Evolutionary conservation across 1,140 invertebrate species (phyloP), one percentile per base, ranked within the genome.

Genomic region (Drosophila simulans): DNA sequence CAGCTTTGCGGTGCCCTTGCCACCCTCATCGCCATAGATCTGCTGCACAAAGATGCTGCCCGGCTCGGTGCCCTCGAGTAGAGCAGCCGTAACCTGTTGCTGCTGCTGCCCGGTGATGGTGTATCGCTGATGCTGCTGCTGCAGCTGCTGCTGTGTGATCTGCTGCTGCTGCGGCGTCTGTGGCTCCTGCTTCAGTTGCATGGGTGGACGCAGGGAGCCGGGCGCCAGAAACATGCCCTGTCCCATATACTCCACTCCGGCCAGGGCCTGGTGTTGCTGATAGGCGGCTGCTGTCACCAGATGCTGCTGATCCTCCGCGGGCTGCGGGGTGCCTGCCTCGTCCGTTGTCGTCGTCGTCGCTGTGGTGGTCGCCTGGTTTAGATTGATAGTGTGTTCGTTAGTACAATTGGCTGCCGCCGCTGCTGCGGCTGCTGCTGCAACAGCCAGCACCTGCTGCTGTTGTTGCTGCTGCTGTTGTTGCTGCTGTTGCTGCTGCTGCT

Each of bases 371-470:
- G 85, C 83, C 82, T 91, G 90, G 77, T 91, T 91, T 86, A 91
- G 79, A 89, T 92, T 92, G 77, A 91, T 85, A 80, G 78, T 79
- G 75, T 86, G 83, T 77, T 91, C 88, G 71, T 90, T 91, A 90
- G 80, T 90, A 79, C 79, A 85, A 77, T 79, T 88, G 76, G 77
- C 77, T 62, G 77, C 57, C 31, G 59, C 60, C 25, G 79, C 78
- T n/a, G 77, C 75, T 40, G 76, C 71, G 25, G 81, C 80, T 34
- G 78, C 83, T 39, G 77, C 83, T 39, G 77, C 77, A 58, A 74
- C 77, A 35, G 77, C 76, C 11, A 83, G 70, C 54, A 77, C 78
- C 48, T 80, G 77, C 84, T 84, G 77, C 68, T 78, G 84, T 43
- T 79, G 75, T 2, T 78, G 80, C 64, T 60, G 77, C 74, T 34